Conservation (phyloP, 23 tunicate species). For the Corella eumyota region DNA sequence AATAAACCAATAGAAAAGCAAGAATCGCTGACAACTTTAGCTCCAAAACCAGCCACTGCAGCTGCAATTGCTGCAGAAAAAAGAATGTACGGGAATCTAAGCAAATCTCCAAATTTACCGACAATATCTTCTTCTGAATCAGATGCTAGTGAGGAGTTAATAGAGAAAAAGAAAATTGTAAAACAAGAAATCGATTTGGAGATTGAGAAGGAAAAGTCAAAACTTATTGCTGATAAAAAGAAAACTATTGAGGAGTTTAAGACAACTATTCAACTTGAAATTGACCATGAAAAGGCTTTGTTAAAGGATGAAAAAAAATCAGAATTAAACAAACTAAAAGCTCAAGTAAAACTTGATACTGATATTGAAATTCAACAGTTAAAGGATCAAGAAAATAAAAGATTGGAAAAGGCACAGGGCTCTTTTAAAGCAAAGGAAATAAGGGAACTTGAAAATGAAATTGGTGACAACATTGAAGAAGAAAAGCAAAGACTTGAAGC, state of each 20-base stretch:
- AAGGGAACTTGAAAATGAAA: conserved; percentile 1
- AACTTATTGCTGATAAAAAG: conserved; percentile 5
- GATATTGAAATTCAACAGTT: conserved; percentile 3
- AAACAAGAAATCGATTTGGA: conserved; percentile 43
- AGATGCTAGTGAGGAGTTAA: conserved; percentile 17
- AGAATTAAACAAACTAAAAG: neutral
- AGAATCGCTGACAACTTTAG: neutral
- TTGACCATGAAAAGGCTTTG: conserved; percentile 1
- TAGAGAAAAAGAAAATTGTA: conserved; percentile 13
- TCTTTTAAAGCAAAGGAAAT: neutral
- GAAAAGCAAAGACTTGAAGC: neutral
- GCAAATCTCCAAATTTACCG: neutral
- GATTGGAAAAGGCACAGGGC: neutral
- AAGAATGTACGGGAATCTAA: conserved; percentile 10
- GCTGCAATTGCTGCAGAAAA: conserved; percentile 50
- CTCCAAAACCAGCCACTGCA: conserved; percentile 22
- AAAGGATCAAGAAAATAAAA: conserved; percentile 3
- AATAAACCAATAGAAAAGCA: neutral
- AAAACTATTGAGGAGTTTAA: conserved; percentile 18
- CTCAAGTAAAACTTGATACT: neutral
- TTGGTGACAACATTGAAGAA: conserved; percentile 1
- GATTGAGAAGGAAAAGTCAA: conserved; percentile 25
- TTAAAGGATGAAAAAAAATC: conserved; percentile 8
- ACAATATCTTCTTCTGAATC: conserved; percentile 6
- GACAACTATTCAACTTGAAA: conserved; percentile 8